phyloP scores from a whole-genome alignment of 2,888 invertebrate species.

The Sphaeridia pumilis region DNA sequence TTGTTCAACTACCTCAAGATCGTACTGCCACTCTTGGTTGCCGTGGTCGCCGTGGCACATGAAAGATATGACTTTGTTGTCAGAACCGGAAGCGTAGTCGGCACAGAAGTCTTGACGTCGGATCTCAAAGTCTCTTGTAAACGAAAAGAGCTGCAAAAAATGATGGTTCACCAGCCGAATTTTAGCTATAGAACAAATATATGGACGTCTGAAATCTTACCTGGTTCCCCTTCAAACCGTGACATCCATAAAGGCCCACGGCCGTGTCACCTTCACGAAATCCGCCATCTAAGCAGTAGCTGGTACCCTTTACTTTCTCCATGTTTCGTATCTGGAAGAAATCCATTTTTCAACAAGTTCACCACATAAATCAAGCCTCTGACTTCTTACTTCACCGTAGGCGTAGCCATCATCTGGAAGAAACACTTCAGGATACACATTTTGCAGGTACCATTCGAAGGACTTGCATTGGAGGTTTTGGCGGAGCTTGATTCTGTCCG shows the following conservation, averaged over 20 bases:
- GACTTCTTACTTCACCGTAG: constrained; percentile 75
- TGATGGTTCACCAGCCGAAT: no score
- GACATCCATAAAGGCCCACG: constrained; percentile 93
- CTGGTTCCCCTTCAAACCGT: constrained; percentile 99
- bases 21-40: constrained; percentile 78
- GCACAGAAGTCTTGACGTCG: constrained; percentile 68
- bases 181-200: no score
- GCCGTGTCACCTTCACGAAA: constrained; percentile 49
- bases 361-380: no score
- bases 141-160: constrained; percentile 11
- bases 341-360: no score
- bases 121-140: constrained; percentile 89
- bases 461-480: constrained; percentile 80
- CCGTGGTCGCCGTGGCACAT: constrained; percentile 89
- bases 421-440: constrained; percentile 95
- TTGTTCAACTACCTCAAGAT: constrained; percentile 46
- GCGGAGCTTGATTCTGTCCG: constrained; percentile 64
- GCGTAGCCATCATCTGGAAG: constrained; percentile 96
- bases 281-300: constrained; percentile 86
- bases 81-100: constrained; percentile 91
- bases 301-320: constrained; percentile 56
- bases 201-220: no score
- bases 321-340: constrained; percentile 62
- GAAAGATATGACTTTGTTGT: constrained; percentile 73
- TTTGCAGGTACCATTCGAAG: constrained; percentile 98